A percentile compares a stretch with the other conserved stretches of the same genome.
phyloP scores from a whole-genome alignment of 2,113 vertebrate genomes.

The Semnornis frantzii region DNA sequence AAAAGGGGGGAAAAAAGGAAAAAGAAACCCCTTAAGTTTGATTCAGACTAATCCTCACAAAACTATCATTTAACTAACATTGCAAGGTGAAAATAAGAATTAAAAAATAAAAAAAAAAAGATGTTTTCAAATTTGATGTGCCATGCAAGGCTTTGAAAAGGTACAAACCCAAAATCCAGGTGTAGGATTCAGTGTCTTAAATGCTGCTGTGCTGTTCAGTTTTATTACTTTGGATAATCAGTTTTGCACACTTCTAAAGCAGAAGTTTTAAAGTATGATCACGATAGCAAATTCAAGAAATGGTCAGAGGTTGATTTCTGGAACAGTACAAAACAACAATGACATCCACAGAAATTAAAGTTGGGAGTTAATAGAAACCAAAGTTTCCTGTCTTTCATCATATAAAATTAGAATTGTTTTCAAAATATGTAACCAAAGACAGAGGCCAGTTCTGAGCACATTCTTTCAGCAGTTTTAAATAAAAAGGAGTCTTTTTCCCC shows the following conservation, averaged over 20 bases:
- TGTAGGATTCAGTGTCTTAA: not conserved
- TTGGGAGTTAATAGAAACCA: not conserved
- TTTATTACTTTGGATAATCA: not conserved
- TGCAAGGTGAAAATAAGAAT: not conserved
- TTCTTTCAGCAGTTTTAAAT: not conserved
- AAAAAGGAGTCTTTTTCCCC: not conserved
- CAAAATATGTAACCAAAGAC: not conserved
- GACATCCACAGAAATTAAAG: not conserved
- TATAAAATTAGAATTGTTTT: not conserved
- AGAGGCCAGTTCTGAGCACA: not conserved
- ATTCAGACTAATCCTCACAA: constrained; percentile 40
- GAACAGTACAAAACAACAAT: not conserved
- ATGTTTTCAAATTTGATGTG: not conserved
- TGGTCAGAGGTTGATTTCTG: not conserved
- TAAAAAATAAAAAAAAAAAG: not conserved
- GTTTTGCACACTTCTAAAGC: not conserved
- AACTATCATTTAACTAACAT: constrained; percentile 46
- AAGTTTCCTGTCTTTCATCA: not conserved
- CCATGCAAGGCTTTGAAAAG: not conserved
- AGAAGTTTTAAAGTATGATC: not conserved
- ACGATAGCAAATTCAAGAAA: not conserved
- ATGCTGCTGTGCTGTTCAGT: not conserved
- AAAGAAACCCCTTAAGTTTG: not conserved
- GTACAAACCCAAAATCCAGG: not conserved
- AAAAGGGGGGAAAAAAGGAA: not conserved